Percentiles rank a stretch among this genome's conserved stretches.
phyloP scores from a whole-genome alignment of 2,888 invertebrate species.

The Hyppa rectilinea region DNA sequence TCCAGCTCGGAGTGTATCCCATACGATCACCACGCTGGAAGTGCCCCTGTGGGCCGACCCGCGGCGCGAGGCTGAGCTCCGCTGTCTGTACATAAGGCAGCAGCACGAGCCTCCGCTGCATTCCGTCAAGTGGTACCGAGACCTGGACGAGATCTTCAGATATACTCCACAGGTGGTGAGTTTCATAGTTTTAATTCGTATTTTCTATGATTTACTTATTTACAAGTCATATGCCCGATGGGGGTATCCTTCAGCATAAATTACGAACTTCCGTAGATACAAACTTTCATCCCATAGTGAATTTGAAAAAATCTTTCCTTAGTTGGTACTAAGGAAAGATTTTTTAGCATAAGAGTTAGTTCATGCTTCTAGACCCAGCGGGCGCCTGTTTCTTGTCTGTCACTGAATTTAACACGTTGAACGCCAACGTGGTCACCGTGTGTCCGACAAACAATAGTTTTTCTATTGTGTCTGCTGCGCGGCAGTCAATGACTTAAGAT shows the following conservation, averaged over 20 bases:
- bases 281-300: background rate
- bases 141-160: slow-evolving; percentile 88
- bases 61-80: slow-evolving; percentile 80
- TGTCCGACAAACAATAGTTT: no score
- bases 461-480: no score
- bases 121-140: slow-evolving; percentile 94
- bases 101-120: slow-evolving; percentile 91
- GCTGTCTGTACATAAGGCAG: slow-evolving; percentile 81
- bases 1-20: slow-evolving; percentile 82
- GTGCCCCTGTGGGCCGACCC: slow-evolving; percentile 86
- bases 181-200: background rate
- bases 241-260: background rate
- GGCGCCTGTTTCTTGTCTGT: background rate
- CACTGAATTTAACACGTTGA: background rate
- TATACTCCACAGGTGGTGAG: slow-evolving; percentile 86
- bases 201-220: background rate
- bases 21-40: slow-evolving; percentile 84
- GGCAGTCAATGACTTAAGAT: no score
- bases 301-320: background rate
- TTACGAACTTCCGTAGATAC: background rate
- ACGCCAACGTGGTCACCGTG: no score
- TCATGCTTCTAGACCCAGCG: background rate
- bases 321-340: no score
- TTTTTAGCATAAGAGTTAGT: no score
- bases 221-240: background rate